Evolutionary conservation across 2,888 invertebrate species (phyloP).

Genomic region (Platypus cylindrus): DNA sequence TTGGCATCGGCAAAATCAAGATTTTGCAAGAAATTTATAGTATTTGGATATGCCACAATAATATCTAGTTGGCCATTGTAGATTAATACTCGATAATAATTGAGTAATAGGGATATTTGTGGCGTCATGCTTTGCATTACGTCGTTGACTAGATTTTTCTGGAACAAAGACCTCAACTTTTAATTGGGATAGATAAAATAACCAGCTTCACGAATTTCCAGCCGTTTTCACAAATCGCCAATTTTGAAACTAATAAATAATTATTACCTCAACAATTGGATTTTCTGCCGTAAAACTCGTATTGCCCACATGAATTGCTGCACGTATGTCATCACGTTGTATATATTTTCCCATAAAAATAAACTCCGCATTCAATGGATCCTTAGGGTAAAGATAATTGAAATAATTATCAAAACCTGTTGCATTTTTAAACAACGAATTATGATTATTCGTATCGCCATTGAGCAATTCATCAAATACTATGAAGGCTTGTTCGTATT

Average conservation of each 20-base stretch:
- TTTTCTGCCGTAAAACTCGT: slow-evolving; percentile 49
- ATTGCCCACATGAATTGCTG: slow-evolving; percentile 76
- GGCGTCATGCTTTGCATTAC: slow-evolving; percentile 70
- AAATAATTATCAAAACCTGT: slow-evolving; percentile 68
- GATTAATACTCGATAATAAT: slow-evolving; percentile 58
- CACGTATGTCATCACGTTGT: slow-evolving; percentile 49
- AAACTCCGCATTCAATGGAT: slow-evolving; percentile 34
- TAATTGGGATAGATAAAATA: not conserved
- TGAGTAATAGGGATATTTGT: slow-evolving; percentile 54
- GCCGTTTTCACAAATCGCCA: too few relatives aligned
- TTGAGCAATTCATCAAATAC: slow-evolving; percentile 60
- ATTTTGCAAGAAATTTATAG: slow-evolving; percentile 61
- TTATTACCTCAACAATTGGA: slow-evolving; percentile 17
- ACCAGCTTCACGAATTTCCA: not conserved
- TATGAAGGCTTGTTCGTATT: slow-evolving; percentile 58
- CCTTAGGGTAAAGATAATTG: slow-evolving; percentile 54
- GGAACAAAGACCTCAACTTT: too few relatives aligned
- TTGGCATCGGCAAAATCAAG: slow-evolving; percentile 55
- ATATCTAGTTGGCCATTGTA: slow-evolving; percentile 89
- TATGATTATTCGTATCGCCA: slow-evolving; percentile 46
- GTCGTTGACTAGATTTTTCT: slow-evolving; percentile 53
- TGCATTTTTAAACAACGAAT: slow-evolving; percentile 55
- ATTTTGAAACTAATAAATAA: too few relatives aligned
- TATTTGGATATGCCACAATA: slow-evolving; percentile 78
- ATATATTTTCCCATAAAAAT: slow-evolving; percentile 48